These are phyloP conservation scores for Pandemis cinnamomeana DNA, from an alignment of 2,888 invertebrate genomes.

Conservation along the genomic window DNA sequence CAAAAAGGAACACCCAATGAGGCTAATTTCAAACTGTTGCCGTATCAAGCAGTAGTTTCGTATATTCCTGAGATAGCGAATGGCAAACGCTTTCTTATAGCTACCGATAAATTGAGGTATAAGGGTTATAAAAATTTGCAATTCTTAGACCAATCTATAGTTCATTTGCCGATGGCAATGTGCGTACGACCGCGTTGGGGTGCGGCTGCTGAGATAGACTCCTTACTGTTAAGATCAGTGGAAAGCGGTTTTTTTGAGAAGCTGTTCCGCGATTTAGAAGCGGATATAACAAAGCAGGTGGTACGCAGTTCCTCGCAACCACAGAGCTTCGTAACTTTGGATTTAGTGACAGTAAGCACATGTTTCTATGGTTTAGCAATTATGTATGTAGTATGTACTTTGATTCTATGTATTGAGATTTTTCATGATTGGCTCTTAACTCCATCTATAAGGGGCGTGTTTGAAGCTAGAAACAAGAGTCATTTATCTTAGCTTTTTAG, in stretches of 20 bases:
- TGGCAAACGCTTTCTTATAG: conserved; percentile 59
- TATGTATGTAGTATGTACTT: conserved; percentile 52
- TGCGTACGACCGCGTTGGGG: conserved; percentile 67
- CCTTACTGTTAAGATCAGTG: conserved; percentile 47
- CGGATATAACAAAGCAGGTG: conserved; percentile 21
- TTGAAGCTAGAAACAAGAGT: neutral
- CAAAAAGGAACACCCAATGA: conserved; percentile 53
- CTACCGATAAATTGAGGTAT: conserved; percentile 49
- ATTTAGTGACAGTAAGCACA: conserved; percentile 52
- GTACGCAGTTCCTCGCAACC: conserved; percentile 24
- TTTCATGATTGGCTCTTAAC: conserved; percentile 40
- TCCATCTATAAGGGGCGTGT: neutral
- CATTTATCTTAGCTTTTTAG: neutral
- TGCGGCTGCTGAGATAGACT: conserved; percentile 52
- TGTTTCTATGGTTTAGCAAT: conserved; percentile 59
- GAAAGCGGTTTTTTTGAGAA: conserved; percentile 58
- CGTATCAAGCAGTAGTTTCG: conserved; percentile 44
- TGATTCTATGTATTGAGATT: conserved; percentile 58
- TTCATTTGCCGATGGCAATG: conserved; percentile 50
- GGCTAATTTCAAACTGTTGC: conserved; percentile 48
- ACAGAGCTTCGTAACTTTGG: conserved; percentile 47
- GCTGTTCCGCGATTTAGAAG: conserved; percentile 42
- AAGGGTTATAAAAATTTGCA: conserved; percentile 51
- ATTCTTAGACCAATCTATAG: conserved; percentile 53
- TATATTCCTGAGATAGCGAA: conserved; percentile 51